A percentile compares a stretch with the other conserved stretches of the same genome.
Conservation (phyloP, 2,888 invertebrate species). For the Phyto melanocephala region DNA sequence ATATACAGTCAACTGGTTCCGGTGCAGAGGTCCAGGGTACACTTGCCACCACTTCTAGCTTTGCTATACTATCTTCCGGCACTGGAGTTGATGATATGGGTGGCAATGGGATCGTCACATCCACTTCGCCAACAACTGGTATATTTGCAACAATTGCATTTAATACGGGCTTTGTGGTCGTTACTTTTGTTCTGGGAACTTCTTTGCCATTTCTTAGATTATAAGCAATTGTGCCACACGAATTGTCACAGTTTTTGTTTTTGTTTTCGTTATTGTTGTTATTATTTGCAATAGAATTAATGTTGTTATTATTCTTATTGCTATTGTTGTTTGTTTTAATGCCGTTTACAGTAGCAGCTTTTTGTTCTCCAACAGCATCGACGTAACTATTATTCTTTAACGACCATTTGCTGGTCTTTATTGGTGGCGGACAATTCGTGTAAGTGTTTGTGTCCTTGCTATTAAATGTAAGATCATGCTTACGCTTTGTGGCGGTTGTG, state of each 20-base stretch:
- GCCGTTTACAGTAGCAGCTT: conserved; percentile 67
- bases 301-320: conserved; percentile 53
- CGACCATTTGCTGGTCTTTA: conserved; percentile 82
- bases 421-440: conserved; percentile 80
- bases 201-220: conserved; percentile 60
- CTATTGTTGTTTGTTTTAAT: conserved; percentile 33
- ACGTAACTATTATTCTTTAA: conserved; percentile 76
- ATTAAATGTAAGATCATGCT: conserved; percentile 81
- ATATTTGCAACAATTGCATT: conserved; percentile 64
- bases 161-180: conserved; percentile 32
- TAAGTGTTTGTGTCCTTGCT: conserved; percentile 80
- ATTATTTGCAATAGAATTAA: conserved; percentile 30
- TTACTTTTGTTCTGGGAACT: conserved; percentile 40
- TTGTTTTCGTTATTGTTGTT: conserved; percentile 61
- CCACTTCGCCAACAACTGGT: conserved; percentile 68
- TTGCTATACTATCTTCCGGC: conserved; percentile 78
- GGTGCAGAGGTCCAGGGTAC: conserved; percentile 75
- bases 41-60: conserved; percentile 78
- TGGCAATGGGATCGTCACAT: conserved; percentile 70
- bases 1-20: conserved; percentile 81
- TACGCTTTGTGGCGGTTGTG: conserved; percentile 84
- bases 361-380: conserved; percentile 73
- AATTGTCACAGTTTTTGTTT: conserved; percentile 58
- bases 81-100: conserved; percentile 74
- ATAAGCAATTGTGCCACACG: conserved; percentile 46